Base-by-base conservation (phyloP, 1,140 invertebrate genomes). In the Trissolcus basalis region DNA sequence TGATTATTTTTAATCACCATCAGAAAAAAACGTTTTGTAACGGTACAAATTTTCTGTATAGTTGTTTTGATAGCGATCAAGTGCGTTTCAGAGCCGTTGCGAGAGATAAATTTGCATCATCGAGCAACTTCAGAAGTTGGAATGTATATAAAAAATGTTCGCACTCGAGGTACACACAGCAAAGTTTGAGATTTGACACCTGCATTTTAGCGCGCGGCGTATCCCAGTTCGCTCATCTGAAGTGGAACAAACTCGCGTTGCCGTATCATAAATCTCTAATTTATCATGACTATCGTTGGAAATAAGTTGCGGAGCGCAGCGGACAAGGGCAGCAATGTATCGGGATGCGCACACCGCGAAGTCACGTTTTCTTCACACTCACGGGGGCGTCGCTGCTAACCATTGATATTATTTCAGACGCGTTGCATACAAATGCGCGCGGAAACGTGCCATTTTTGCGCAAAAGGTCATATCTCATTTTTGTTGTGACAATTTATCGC, bases 391-490 rank as follows among this genome's bases (percentile, higher is more conserved):
- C 27, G 50, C 54, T 48, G 13, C 59, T 54, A 81, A 73, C 78
- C 80, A 81, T 81, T 78, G 80, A 78, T 81, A 79, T 81, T 81
- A 79, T 81, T 81, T 77, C 68, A 55, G 71, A 72, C 53, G 75
- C 80, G 49, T 71, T 72, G 80, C 80, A 81, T 81, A 81, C 80
- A 78, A 81, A 81, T 81, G 71, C 61, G 59, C 59, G 32, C 36
- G 33, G 36, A 36, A 65, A 77, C 74, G 74, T 77, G 67, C 55
- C 55, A 60, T 71, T 77, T 77, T 71, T 71, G 61, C 68, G 50
- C 61, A 53, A 67, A 50, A 27, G 51, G 32, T 67, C 74, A 63
- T 70, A 65, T 65, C 60, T 76, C 67, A 76, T 53, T 65, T 70
- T 60, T 65, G 61, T 76, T 70, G 59, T 69, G 60, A 76, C 67